These are phyloP conservation scores for Orthosia gracilis DNA, from an alignment of 2,888 invertebrate genomes.

Conservation along the genomic window DNA sequence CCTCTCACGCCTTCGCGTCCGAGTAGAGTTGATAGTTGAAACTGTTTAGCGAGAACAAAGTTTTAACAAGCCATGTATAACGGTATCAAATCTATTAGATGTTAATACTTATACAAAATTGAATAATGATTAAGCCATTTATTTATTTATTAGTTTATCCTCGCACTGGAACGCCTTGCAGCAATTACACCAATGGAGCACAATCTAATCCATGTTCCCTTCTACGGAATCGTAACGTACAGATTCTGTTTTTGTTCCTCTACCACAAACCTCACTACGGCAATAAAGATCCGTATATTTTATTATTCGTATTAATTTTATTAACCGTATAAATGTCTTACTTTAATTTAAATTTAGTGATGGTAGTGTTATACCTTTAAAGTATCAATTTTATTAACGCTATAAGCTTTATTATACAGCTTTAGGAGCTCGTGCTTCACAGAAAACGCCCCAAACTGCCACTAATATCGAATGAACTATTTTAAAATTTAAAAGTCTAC, in stretches of 20 bases:
- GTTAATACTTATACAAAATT: not conserved
- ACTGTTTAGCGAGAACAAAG: constrained; percentile 23
- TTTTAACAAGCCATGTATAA: constrained; percentile 44
- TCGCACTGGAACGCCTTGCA: too few species aligned
- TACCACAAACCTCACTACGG: not conserved
- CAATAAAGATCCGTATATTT: constrained; percentile 24
- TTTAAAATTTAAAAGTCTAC: constrained; percentile 18
- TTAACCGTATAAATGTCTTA: constrained; percentile 40
- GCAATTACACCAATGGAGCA: too few species aligned
- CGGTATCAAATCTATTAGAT: not conserved
- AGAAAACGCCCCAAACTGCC: not conserved
- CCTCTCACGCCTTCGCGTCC: constrained; percentile 28
- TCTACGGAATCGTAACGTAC: not conserved
- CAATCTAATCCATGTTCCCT: too few species aligned
- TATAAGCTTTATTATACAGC: constrained; percentile 14
- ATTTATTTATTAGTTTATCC: too few species aligned
- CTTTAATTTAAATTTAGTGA: constrained; percentile 49
- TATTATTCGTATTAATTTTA: constrained; percentile 56
- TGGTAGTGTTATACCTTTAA: constrained; percentile 24
- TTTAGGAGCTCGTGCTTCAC: constrained; percentile 11
- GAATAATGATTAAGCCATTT: not conserved
- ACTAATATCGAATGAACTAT: constrained; percentile 16
- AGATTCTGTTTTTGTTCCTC: constrained; percentile 15
- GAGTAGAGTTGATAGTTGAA: constrained; percentile 33
- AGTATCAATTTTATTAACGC: constrained; percentile 42